These are phyloP conservation scores for Ctenochaetus hawaiiensis DNA, from an alignment of 2,797 vertebrate species.

Conservation along the genomic window DNA sequence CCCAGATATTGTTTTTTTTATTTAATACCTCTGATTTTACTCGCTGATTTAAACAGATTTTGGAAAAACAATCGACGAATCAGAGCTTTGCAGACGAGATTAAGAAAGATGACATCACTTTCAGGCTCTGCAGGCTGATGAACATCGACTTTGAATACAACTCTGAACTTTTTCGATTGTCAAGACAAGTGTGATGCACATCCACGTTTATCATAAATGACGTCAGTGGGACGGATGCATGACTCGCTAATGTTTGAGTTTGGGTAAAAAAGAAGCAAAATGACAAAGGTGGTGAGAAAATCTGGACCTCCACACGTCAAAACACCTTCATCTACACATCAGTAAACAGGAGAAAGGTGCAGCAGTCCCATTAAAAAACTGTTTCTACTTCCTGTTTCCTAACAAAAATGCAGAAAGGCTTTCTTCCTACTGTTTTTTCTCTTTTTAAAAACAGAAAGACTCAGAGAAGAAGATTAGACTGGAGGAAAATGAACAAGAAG, in stretches of 20 bases:
- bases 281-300: no score
- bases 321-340: not conserved
- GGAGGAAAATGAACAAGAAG: not conserved
- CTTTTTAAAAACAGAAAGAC: constrained; percentile 35
- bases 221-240: no score
- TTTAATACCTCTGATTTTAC: no score
- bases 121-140: not conserved
- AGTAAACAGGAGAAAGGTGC: not conserved
- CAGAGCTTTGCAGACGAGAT: not conserved
- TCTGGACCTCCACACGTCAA: no score
- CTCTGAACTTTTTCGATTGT: not conserved
- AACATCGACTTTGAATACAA: not conserved
- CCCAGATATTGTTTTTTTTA: no score
- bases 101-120: not conserved
- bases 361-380: not conserved
- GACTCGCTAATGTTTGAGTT: no score
- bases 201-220: no score
- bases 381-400: constrained; percentile 7
- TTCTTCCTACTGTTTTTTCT: not conserved
- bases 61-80: not conserved
- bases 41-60: no score
- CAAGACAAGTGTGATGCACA: not conserved
- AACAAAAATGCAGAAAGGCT: constrained; percentile 13
- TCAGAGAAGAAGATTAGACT: not conserved
- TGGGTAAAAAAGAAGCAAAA: no score